phyloP scores from a whole-genome alignment of 2,113 vertebrate species.

The Otus sunia region DNA sequence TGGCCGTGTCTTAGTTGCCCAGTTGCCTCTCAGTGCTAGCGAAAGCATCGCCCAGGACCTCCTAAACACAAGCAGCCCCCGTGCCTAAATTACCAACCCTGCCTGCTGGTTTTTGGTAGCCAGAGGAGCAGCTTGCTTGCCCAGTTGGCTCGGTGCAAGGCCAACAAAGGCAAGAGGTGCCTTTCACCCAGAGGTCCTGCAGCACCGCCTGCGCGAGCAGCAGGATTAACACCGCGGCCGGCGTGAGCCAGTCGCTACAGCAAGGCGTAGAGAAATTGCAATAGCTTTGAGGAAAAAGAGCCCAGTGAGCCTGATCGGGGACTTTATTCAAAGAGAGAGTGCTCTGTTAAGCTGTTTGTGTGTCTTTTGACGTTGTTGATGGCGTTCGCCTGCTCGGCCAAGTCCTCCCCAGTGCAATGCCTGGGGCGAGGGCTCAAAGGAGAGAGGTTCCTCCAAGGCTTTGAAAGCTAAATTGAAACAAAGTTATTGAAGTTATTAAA shows the following conservation, averaged over 20 bases:
- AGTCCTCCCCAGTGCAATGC: not conserved
- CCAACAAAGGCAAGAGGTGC: fast-evolving
- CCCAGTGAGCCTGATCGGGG: not conserved
- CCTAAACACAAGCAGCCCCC: not conserved
- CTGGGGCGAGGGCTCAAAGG: not conserved
- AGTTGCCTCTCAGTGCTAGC: fast-evolving
- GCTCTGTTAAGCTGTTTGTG: not conserved
- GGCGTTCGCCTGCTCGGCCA: not conserved
- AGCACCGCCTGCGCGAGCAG: fast-evolving
- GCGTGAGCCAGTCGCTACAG: fast-evolving
- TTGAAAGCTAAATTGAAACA: slow-evolving; percentile 23
- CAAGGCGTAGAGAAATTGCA: not conserved
- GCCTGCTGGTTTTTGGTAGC: not conserved
- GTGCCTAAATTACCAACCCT: not conserved
- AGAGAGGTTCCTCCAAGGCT: not conserved
- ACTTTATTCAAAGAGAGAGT: not conserved
- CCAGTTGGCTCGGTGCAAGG: not conserved
- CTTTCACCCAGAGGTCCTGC: not conserved
- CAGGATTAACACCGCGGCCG: not conserved
- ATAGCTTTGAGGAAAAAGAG: not conserved
- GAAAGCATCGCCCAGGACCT: not conserved
- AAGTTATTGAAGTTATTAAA: slow-evolving; percentile 38
- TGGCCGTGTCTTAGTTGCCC: fast-evolving
- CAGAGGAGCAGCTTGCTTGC: not conserved
- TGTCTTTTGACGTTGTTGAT: not conserved